A percentile compares a stretch with the other conserved stretches of the same genome.
These are phyloP conservation scores for Stenichneumon culpator DNA, from an alignment of 2,888 invertebrate species.

Conservation along the genomic window DNA sequence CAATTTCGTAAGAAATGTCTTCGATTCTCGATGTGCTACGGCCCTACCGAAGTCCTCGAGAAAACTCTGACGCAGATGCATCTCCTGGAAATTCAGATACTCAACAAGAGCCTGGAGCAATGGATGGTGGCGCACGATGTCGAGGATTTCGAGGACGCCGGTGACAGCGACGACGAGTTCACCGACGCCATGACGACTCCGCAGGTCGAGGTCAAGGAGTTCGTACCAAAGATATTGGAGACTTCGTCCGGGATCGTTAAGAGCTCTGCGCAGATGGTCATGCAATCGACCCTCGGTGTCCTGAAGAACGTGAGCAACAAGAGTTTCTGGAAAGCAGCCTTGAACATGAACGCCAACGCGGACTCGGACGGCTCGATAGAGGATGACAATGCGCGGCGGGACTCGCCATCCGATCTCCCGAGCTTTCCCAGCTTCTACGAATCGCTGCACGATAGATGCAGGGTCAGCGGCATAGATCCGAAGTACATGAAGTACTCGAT, in stretches of 20 bases:
- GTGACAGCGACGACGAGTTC: slow-evolving; percentile 87
- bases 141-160: slow-evolving; percentile 83
- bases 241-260: slow-evolving; percentile 86
- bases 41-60: slow-evolving; percentile 80
- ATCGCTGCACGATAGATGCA: slow-evolving; percentile 79
- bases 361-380: slow-evolving; percentile 70
- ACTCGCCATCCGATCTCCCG: slow-evolving; percentile 73
- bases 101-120: slow-evolving; percentile 79
- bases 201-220: slow-evolving; percentile 79
- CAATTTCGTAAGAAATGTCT: slow-evolving; percentile 78
- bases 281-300: slow-evolving; percentile 83
- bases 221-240: slow-evolving; percentile 81
- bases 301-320: slow-evolving; percentile 83
- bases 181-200: slow-evolving; percentile 87
- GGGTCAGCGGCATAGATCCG: slow-evolving; percentile 80
- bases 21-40: slow-evolving; percentile 81
- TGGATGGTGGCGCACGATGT: slow-evolving; percentile 75
- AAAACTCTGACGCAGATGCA: slow-evolving; percentile 79
- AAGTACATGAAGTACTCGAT: slow-evolving; percentile 83
- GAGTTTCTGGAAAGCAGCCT: slow-evolving; percentile 83
- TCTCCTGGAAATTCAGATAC: slow-evolving; percentile 81
- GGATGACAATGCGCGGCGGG: slow-evolving; percentile 66
- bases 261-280: slow-evolving; percentile 82
- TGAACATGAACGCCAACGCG: slow-evolving; percentile 75
- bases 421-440: slow-evolving; percentile 84